Conservation (phyloP, 2,797 vertebrate genomes). For the Phrynocephalus guinanensis region DNA sequence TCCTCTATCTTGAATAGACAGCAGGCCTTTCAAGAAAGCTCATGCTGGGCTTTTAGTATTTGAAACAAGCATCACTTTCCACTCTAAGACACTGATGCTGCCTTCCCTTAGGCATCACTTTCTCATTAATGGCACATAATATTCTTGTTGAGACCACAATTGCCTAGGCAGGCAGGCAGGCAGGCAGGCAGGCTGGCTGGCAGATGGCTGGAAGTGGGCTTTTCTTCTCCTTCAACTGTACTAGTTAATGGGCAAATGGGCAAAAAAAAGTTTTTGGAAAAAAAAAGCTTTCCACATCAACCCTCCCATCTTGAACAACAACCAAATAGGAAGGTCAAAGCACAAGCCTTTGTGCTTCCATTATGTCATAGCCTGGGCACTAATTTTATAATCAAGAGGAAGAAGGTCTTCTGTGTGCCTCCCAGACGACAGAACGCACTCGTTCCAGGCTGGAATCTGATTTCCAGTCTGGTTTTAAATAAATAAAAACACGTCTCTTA, state of each 20-base stretch:
- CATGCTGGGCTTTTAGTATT: conserved; percentile 24
- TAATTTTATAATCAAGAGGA: background rate
- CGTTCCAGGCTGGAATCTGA: no score
- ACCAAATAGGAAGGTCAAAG: background rate
- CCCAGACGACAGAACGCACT: no score
- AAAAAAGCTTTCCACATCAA: background rate
- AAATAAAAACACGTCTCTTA: no score
- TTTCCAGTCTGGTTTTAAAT: no score
- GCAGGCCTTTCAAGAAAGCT: background rate
- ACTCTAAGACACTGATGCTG: conserved; percentile 27
- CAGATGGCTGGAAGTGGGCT: background rate
- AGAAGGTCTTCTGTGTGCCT: no score
- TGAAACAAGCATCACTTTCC: conserved; percentile 62
- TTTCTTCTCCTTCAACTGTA: background rate
- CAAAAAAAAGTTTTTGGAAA: background rate
- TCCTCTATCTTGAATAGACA: conserved; percentile 34
- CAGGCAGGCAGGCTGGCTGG: no score
- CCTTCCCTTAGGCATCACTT: conserved; percentile 4
- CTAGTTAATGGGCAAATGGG: background rate
- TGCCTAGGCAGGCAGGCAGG: no score
- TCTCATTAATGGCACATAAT: conserved; percentile 13
- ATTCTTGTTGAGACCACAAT: background rate
- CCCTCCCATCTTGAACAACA: background rate
- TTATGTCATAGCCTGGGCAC: background rate
- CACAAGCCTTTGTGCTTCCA: background rate